Percentiles rank a stretch among this genome's conserved stretches.
These are phyloP conservation scores for Potorous gilbertii DNA, from an alignment of 2,797 vertebrate species.

Conservation along the genomic window DNA sequence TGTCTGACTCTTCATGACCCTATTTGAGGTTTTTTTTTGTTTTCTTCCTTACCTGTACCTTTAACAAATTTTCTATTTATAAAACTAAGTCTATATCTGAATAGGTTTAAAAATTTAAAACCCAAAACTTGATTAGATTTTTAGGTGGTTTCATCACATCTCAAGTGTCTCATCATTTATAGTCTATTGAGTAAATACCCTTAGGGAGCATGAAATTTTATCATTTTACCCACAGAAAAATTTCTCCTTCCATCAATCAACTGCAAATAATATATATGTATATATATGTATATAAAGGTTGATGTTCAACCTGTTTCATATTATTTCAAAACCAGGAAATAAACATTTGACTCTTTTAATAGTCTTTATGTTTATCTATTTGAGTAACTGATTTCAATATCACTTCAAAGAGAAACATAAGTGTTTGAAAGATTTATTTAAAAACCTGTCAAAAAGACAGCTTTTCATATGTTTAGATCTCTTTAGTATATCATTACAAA, in stretches of 20 bases:
- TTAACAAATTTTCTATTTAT: neutral
- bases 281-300: neutral
- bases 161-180: neutral
- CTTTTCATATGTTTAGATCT: neutral
- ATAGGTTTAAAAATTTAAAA: neutral
- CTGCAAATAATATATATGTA: neutral
- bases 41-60: neutral
- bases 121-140: neutral
- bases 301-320: neutral
- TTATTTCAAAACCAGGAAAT: neutral
- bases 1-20: neutral
- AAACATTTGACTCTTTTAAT: neutral
- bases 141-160: neutral
- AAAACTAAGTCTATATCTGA: neutral
- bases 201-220: neutral
- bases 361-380: neutral
- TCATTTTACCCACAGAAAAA: neutral
- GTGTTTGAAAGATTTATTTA: neutral
- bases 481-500: neutral
- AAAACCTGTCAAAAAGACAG: neutral
- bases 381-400: neutral
- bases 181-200: rapidly evolving
- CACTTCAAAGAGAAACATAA: neutral
- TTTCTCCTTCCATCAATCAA: neutral
- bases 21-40: neutral